Evolutionary conservation across 2,888 invertebrate species (phyloP).

Genomic region (Campoletis raptor): DNA sequence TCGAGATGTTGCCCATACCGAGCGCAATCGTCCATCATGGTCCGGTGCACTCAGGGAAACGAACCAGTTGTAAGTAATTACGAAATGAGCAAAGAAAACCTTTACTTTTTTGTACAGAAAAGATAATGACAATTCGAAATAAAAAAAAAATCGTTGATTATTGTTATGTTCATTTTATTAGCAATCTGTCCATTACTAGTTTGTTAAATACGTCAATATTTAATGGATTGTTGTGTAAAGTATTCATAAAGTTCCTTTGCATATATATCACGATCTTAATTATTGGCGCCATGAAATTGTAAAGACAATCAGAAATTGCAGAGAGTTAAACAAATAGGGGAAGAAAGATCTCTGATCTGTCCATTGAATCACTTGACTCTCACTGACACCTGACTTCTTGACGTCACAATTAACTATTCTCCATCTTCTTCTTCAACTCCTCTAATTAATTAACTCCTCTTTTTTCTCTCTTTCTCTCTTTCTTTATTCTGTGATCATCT

Average conservation of each 20-base stretch:
- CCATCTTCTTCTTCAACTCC: too few species aligned
- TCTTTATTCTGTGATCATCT: slow-evolving; percentile 38
- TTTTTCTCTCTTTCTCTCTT: slow-evolving; percentile 3
- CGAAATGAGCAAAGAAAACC: too few species aligned
- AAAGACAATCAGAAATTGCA: slow-evolving; percentile 17
- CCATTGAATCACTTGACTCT: slow-evolving; percentile 79
- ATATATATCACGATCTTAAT: slow-evolving; percentile 1
- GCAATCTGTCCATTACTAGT: not conserved
- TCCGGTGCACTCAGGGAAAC: slow-evolving; percentile 77
- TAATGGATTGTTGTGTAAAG: not conserved
- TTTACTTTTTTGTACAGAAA: not conserved
- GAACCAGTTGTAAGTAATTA: slow-evolving; percentile 78
- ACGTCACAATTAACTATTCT: slow-evolving; percentile 67
- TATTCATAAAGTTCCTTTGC: not conserved
- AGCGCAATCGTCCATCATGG: slow-evolving; percentile 76
- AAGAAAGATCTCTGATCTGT: slow-evolving; percentile 45
- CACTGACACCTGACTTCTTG: slow-evolving; percentile 71
- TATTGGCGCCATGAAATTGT: slow-evolving; percentile 50
- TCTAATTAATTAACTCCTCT: slow-evolving; percentile 37
- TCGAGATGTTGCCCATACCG: slow-evolving; percentile 78
- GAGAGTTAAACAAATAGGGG: not conserved
- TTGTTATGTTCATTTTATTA: not conserved
- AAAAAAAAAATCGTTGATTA: not conserved
- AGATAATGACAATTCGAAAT: not conserved
- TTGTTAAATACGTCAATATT: not conserved